Evolutionary conservation across 2,797 vertebrate species (phyloP).

Genomic region (Pelochelys cantorii): DNA sequence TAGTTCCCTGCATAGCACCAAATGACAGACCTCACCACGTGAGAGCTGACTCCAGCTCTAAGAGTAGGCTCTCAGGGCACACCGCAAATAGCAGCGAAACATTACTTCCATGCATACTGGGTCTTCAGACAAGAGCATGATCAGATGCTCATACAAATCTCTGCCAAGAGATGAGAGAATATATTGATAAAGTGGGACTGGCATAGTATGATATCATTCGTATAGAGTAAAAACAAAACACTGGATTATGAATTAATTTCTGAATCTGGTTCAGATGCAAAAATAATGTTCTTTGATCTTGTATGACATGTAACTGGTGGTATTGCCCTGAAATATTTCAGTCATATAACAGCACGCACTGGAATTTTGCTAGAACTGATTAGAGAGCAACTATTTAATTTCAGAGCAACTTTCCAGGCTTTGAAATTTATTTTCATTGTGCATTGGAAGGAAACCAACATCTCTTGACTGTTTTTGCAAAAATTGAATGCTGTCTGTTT

Average conservation of each 20-base stretch:
- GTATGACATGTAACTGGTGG: neutral
- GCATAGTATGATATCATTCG: neutral
- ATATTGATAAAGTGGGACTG: neutral
- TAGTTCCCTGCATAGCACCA: neutral
- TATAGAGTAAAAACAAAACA: neutral
- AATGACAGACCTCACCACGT: neutral
- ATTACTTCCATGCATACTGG: fast-evolving
- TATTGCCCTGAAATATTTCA: neutral
- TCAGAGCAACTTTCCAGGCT: neutral
- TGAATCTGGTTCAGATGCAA: neutral
- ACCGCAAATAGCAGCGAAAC: no score
- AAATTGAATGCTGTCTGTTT: neutral
- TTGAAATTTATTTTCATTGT: neutral
- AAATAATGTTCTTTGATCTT: neutral
- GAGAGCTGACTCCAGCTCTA: neutral
- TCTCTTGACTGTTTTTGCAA: neutral
- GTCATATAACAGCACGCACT: neutral
- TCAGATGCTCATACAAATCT: fast-evolving
- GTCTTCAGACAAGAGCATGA: neutral
- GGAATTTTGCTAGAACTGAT: neutral
- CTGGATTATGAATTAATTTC: neutral
- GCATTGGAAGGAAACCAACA: neutral
- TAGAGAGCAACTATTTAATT: neutral
- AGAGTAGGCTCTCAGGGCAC: neutral
- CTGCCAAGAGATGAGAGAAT: neutral